These are phyloP conservation scores for Phyllostomus discolor DNA, from an alignment of 2,113 vertebrate species.

Conservation along the genomic window DNA sequence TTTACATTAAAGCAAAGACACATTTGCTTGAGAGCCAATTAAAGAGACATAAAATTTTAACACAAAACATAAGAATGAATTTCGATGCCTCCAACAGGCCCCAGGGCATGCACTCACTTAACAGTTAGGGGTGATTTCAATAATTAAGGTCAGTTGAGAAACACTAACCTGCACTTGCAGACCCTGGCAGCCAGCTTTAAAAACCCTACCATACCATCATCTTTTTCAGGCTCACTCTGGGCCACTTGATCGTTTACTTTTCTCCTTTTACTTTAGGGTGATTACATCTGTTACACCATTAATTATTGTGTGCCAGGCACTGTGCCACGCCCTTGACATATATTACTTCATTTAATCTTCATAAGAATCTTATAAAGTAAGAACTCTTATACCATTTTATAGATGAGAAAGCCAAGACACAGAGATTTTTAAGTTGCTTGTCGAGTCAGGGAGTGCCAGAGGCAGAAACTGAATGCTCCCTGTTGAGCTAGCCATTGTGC, in stretches of 20 bases:
- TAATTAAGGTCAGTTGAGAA: background rate
- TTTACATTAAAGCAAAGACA: background rate
- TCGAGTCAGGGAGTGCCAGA: background rate
- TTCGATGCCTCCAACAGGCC: background rate
- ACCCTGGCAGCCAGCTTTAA: background rate
- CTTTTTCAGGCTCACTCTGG: background rate
- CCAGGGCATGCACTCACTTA: background rate
- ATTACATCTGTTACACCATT: background rate
- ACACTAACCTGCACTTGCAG: background rate
- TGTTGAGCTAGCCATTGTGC: background rate
- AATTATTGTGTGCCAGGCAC: background rate
- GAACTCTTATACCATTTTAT: background rate
- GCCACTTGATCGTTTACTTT: background rate
- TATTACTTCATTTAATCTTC: background rate
- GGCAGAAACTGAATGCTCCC: background rate
- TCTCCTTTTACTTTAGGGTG: background rate
- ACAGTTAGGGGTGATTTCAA: background rate
- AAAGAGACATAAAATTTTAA: background rate
- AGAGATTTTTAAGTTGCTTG: background rate
- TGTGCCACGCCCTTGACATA: background rate
- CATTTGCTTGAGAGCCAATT: background rate
- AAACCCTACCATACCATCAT: fast-evolving
- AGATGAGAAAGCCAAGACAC: background rate
- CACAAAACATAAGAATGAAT: background rate
- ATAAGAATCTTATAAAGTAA: background rate